Evolutionary conservation across 2,888 invertebrate species (phyloP), one percentile per base, ranked within the genome.

Genomic region (Acleris laterana): DNA sequence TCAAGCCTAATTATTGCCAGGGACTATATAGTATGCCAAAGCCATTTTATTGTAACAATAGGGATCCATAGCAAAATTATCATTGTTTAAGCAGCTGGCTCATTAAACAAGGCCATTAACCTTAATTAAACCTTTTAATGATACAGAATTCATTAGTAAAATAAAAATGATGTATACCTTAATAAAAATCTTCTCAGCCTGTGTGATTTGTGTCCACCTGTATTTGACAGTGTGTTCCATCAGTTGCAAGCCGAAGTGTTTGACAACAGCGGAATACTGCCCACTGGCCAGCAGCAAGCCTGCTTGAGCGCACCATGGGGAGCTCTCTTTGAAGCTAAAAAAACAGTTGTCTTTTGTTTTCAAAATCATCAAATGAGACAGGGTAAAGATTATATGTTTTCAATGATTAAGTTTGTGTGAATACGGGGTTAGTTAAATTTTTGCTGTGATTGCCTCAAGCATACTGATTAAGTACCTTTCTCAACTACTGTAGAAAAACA

Each of bases 221-320:
- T 97, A 98, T 90, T 98, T 98, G 32, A 98, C 96, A 61, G 97
- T 97, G 80, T 98, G 96, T 83, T 99, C 98, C 94, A 99, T 96
- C 0, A 99, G 89, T 78, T 98, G 98, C 0, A 99, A 92, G 0
- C 98, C 99, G 90, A 98, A 98, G 83, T 98, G 98, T 63, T 97
- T 95, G 0, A 97, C 96, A 64, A 97, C 95, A 46, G 96, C 94
- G 9, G 96, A 96, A 79, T 96, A 95, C 70, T 96, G 95, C 28
- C 95, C 95, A 72, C 96, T 96, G 51, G 97, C 96, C 72, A 98
- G 85, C 72, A 95, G 95, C 1, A 98, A 89, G 0, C 98, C 98
- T 72, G 96, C 97, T 82, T 97, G 97, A 5, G 97, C 97, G 90
- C 98, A 98, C 71, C 96, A 90, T 11, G 97, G 97, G 0, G 98